Evolutionary conservation across 2,113 vertebrate species (phyloP).

Genomic region (Pygoscelis adeliae): DNA sequence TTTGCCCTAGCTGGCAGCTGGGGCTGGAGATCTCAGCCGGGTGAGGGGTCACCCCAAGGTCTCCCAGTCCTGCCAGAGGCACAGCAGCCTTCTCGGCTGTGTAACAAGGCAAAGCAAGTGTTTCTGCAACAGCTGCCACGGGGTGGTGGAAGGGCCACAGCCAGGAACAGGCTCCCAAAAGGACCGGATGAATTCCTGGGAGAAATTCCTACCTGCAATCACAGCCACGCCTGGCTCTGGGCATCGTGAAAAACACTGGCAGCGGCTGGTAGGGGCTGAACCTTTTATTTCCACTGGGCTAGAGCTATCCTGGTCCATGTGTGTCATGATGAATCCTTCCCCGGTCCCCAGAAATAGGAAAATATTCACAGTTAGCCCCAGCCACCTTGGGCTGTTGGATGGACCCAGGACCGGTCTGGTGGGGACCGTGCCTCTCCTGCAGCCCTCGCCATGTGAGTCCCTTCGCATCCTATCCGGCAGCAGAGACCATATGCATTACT

Average conservation of each 20-base stretch:
- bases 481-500: fast-evolving
- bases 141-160: background rate
- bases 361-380: background rate
- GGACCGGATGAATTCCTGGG: background rate
- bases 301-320: background rate
- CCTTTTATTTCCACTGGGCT: background rate
- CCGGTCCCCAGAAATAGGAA: background rate
- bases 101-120: background rate
- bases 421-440: background rate
- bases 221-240: background rate
- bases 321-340: background rate
- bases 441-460: background rate
- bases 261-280: background rate
- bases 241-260: background rate
- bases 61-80: background rate
- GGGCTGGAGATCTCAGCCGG: background rate
- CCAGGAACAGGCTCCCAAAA: background rate
- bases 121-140: background rate
- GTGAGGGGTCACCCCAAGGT: background rate
- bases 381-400: background rate
- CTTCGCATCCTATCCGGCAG: background rate
- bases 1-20: background rate
- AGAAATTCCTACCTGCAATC: background rate
- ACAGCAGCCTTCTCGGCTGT: background rate
- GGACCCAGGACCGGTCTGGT: background rate